Percentiles rank a stretch among this genome's conserved stretches.
Evolutionary conservation across 2,888 invertebrate species (phyloP).

Genomic region (Iphiclides podalirius): DNA sequence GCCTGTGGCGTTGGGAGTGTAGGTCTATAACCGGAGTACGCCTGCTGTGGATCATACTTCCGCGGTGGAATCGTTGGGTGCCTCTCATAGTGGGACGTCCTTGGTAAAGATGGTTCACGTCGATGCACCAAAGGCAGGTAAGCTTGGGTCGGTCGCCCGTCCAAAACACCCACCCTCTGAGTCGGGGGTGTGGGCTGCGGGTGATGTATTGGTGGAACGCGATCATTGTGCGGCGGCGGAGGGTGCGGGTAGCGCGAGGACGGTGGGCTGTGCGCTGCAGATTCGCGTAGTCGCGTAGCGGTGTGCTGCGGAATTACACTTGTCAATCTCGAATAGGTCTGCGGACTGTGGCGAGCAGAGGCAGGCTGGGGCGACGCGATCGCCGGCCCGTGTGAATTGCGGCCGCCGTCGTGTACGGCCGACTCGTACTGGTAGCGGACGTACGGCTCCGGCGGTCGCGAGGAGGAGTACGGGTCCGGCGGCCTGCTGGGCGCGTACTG

Average conservation of each 20-base stretch:
- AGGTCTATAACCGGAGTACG: constrained; percentile 68
- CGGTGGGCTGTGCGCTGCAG: constrained; percentile 54
- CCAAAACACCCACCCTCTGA: constrained; percentile 49
- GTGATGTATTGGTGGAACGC: constrained; percentile 73
- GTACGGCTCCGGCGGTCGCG: constrained; percentile 63
- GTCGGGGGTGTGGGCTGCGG: constrained; percentile 50
- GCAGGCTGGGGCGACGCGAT: constrained; percentile 58
- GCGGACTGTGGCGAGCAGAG: constrained; percentile 63
- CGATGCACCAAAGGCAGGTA: constrained; percentile 55
- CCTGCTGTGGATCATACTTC: constrained; percentile 70
- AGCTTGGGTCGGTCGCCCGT: constrained; percentile 50
- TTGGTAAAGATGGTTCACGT: constrained; percentile 57
- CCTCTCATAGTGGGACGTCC: constrained; percentile 59
- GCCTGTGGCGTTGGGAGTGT: constrained; percentile 48
- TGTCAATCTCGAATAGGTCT: constrained; percentile 62
- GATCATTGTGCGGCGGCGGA: constrained; percentile 68
- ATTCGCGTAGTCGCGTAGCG: constrained; percentile 55
- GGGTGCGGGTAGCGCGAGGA: constrained; percentile 60
- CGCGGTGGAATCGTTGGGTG: constrained; percentile 55
- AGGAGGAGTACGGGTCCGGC: constrained; percentile 62
- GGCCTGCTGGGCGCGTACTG: constrained; percentile 60
- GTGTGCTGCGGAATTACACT: constrained; percentile 61
- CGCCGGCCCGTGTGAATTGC: constrained; percentile 51
- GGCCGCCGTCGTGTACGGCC: constrained; percentile 47
- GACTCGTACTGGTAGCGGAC: constrained; percentile 62